Percentiles rank a stretch among this genome's conserved stretches.
These are phyloP conservation scores for Climacteris rufus DNA, from an alignment of 2,113 vertebrate genomes.

Conservation along the genomic window DNA sequence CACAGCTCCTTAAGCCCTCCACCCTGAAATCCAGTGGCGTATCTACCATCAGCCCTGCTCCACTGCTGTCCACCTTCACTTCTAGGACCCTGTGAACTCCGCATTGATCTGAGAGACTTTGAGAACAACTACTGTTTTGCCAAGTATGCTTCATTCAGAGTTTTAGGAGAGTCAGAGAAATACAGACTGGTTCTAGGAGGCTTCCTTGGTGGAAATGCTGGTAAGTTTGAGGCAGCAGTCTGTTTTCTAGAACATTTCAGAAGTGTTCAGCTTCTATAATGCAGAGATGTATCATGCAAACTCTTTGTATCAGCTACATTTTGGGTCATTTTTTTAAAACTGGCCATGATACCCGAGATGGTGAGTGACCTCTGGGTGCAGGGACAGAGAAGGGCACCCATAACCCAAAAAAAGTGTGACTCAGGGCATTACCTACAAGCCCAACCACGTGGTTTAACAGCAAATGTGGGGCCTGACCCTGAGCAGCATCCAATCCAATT, in stretches of 20 bases:
- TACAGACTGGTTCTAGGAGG: conserved; percentile 33
- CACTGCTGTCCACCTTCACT: not conserved
- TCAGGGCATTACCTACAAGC: not conserved
- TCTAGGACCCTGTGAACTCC: conserved; percentile 27
- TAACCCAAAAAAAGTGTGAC: not conserved
- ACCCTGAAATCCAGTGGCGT: not conserved
- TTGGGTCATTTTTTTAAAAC: not conserved
- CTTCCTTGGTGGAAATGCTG: not conserved
- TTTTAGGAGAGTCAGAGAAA: conserved; percentile 45
- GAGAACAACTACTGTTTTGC: conserved; percentile 44
- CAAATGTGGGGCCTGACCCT: not conserved
- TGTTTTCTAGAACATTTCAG: not conserved
- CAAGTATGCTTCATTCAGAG: conserved; percentile 23
- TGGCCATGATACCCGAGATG: not conserved
- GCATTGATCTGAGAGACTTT: conserved; percentile 20
- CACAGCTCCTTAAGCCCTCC: not conserved
- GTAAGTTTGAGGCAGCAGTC: not conserved
- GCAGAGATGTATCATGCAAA: not conserved
- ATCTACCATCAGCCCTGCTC: not conserved
- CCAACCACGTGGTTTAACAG: not conserved
- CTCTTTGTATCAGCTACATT: not conserved
- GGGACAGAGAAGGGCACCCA: not conserved
- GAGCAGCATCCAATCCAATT: not conserved
- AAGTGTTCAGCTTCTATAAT: not conserved
- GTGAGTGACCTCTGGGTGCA: not conserved